Evolutionary conservation across 2,113 vertebrate species (phyloP), one percentile per base, ranked within the genome.

Genomic region (Sigmodon hispidus): DNA sequence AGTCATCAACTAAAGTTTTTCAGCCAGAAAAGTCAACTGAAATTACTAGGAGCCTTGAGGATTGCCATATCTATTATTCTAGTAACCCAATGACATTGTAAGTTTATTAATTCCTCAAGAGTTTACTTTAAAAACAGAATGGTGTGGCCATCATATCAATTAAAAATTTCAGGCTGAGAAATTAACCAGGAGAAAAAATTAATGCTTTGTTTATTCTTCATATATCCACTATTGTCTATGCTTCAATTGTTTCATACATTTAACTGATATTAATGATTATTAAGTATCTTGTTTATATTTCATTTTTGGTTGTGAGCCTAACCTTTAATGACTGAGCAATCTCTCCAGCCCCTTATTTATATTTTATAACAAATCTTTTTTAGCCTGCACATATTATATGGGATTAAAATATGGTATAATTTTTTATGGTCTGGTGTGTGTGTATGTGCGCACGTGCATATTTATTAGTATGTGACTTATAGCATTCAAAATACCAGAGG

Each of bases 1-100:
- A 94, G 94, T 96, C 57, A 92, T 97, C 95, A 98, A 94, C 81
- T 87, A 89, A 70, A 97, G 67, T 57, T 93, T 98, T 97, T 75
- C 96, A 97, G 94, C 89, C 94, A 87, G 93, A 97, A 96, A 98
- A 98, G 48, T 8, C 91, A 94, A 93, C 52, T 50, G 92, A 79
- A 96, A 96, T 97, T 97, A 92, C 26, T 92, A 57, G 81, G 67
- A 63, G 40, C 50, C 87, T 96, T 96, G 95, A 86, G 34, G 9
- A 94, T 70, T 92, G 76, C 50, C 43, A 34, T 89, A 45, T 86
- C 76, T 93, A 2, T 75, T 92, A 91, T 95, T 79, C 65, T 29
- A 50, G 67, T 72, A 90, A 92, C 9, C 52, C 8, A 17, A 70
- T 65, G 26, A 93, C 75, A 43, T 7, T 34, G 16, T 36, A 85